Evolutionary conservation across 2,113 vertebrate species (phyloP).

Genomic region (Rhinoderma darwinii): DNA sequence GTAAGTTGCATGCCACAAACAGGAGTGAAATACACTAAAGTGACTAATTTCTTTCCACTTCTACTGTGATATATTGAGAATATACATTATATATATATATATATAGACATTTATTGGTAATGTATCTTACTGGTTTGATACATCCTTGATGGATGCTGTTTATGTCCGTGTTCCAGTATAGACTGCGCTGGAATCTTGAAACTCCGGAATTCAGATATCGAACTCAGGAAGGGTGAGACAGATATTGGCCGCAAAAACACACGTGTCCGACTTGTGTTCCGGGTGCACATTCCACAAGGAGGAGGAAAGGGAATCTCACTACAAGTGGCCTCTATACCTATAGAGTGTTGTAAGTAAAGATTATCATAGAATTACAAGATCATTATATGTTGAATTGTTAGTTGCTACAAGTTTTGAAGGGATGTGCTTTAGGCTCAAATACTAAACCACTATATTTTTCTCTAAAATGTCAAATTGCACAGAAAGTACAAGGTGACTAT

Average conservation of each 20-base stretch:
- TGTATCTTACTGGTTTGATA: neutral
- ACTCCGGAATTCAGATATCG: conserved; percentile 91
- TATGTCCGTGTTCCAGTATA: conserved; percentile 72
- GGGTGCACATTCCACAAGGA: conserved; percentile 83
- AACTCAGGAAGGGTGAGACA: conserved; percentile 91
- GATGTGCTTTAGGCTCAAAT: no score
- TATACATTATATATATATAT: neutral
- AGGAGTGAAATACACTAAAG: neutral
- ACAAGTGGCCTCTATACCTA: conserved; percentile 86
- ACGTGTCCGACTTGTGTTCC: conserved; percentile 85
- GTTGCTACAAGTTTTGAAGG: no score
- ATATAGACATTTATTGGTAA: neutral
- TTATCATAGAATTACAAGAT: neutral
- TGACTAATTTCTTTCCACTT: neutral
- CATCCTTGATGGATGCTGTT: neutral
- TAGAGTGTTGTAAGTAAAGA: conserved; percentile 89
- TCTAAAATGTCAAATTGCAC: no score
- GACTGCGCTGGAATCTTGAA: conserved; percentile 93
- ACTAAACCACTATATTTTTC: no score
- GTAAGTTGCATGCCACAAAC: conserved; percentile 71
- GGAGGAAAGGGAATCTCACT: conserved; percentile 84
- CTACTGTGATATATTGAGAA: neutral
- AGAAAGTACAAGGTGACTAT: no score
- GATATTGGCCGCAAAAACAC: conserved; percentile 93
- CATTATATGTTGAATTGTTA: no score